Evolutionary conservation across 2,797 vertebrate genomes (phyloP), one percentile per base, ranked within the genome.

Genomic region (Tarsius wallacei): DNA sequence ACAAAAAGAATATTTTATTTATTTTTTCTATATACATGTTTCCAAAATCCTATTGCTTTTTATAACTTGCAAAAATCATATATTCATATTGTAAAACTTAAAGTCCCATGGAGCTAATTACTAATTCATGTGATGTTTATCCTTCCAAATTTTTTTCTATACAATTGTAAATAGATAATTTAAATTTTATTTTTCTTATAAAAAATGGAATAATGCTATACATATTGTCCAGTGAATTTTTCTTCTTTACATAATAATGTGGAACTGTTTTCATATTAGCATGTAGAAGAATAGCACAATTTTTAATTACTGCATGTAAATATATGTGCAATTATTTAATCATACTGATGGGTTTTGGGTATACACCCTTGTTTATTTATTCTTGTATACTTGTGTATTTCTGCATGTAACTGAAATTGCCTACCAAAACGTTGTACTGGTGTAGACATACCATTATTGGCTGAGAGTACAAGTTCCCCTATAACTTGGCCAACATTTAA

Each of bases 11-110:
- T 2, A 76, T 86, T 93, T 91, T 73, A 84, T 74, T 76, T 74
- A 64, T 84, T 87, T 96, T 81, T 73, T 31, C 47, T 84, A 21
- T 5, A 77, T 81, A 17, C 16, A 33, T 63, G 68, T 91, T 92
- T 91, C 77, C 42, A 68, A 87, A 91, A 24, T 51, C 22, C 57
- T 93, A 94, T 14, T 86, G 55, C 61, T 71, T 94, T 93, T 93
- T 96, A 77, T 83, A 84, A 87, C 64, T 74, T 94, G 22, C 10
- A 90, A 82, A 95, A 95, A 85, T 76, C 84, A 66, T 87, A 82
- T 83, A 33, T 82, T 42, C 28, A 82, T 82, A 51, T 63, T 94
- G 5, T 47, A 85, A 96, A 91, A 74, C n/a, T 66, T 82, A 13
- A 80, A 95, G 28, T 76, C 12, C 26, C 53, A 57, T 49, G 70